These are phyloP conservation scores for Chondrilla cf. caribensis DNA, from an alignment of 37 sponge, comb jelly and placozoan genomes.

Conservation along the genomic window DNA sequence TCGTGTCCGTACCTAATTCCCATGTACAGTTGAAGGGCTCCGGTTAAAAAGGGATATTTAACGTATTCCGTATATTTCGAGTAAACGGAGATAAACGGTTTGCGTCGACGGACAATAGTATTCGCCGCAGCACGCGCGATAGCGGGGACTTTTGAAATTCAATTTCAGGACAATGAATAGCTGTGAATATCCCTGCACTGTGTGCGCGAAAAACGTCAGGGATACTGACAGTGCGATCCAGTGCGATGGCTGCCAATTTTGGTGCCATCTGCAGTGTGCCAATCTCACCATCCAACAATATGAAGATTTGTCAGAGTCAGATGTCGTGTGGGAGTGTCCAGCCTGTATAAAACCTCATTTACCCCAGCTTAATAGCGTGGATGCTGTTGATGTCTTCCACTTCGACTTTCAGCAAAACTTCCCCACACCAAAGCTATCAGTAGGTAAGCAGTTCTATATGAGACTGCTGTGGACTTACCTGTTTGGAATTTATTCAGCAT, in stretches of 20 bases:
- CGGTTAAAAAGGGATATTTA: neutral
- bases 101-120: too few species aligned
- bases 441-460: slow-evolving; percentile 52
- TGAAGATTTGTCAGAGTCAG: neutral
- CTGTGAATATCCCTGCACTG: slow-evolving; percentile 26
- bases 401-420: slow-evolving; percentile 69
- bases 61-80: too few species aligned
- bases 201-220: slow-evolving; percentile 25
- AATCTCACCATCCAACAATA: slow-evolving; percentile 1
- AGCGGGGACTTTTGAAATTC: too few species aligned
- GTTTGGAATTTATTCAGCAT: slow-evolving; percentile 54
- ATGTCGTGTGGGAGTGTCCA: neutral
- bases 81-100: too few species aligned
- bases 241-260: slow-evolving; percentile 31
- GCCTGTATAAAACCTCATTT: neutral
- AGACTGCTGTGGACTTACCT: slow-evolving; percentile 59
- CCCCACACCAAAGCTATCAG: slow-evolving; percentile 58
- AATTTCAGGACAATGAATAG: neutral
- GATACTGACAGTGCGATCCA: slow-evolving; percentile 26
- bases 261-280: slow-evolving; percentile 30
- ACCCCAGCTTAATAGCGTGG: neutral
- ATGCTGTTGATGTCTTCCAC: slow-evolving; percentile 21
- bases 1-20: neutral
- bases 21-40: neutral
- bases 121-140: too few species aligned